Evolutionary conservation across 2,888 invertebrate species (phyloP).

Genomic region (Operophtera brumata): DNA sequence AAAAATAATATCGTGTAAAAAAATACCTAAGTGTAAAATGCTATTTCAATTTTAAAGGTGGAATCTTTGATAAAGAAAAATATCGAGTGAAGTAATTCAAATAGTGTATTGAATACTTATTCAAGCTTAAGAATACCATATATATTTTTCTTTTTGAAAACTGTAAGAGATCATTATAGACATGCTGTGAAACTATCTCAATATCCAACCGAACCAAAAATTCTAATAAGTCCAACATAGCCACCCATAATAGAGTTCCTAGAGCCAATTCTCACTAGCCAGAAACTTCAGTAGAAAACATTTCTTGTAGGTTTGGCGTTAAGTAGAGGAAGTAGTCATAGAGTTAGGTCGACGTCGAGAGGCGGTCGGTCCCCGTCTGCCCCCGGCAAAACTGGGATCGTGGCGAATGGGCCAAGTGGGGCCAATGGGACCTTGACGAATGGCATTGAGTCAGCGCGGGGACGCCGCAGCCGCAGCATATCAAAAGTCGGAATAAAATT

Average conservation of each 20-base stretch:
- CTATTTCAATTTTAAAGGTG: too few species aligned
- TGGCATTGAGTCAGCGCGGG: conserved; percentile 56
- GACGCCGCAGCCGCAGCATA: conserved; percentile 74
- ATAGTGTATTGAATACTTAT: too few species aligned
- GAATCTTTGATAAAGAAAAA: too few species aligned
- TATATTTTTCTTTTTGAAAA: too few species aligned
- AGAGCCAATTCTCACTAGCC: conserved; percentile 58
- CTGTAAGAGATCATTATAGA: too few species aligned
- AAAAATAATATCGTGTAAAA: too few species aligned
- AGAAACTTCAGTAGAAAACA: conserved; percentile 55
- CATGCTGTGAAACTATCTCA: too few species aligned
- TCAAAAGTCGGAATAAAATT: conserved; percentile 79
- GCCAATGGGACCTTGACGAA: conserved; percentile 32
- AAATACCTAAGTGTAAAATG: too few species aligned
- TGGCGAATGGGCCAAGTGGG: conserved; percentile 38
- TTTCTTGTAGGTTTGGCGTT: conserved; percentile 83
- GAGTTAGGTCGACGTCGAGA: conserved; percentile 78
- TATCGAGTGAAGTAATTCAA: too few species aligned
- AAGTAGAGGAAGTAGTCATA: conserved; percentile 82
- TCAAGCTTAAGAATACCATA: too few species aligned
- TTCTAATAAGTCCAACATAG: too few species aligned
- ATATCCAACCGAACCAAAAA: too few species aligned
- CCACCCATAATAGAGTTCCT: not conserved
- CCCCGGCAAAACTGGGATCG: conserved; percentile 61
- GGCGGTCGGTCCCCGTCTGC: conserved; percentile 73